phyloP scores from a whole-genome alignment of 2,888 invertebrate species.

The Clusia tigrina region DNA sequence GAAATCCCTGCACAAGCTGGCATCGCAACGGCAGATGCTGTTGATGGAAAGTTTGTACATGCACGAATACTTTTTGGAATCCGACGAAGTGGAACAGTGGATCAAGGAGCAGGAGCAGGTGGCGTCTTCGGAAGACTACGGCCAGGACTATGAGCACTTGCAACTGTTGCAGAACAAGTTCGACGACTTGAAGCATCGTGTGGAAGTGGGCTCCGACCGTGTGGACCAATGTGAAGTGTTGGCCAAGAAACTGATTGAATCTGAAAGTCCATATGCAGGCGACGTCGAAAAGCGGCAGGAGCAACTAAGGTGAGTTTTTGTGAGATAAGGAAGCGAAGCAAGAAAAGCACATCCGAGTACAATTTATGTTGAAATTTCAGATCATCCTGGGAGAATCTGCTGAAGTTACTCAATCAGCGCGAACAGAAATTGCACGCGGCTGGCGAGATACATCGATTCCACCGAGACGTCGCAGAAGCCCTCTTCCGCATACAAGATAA shows the following conservation, averaged over 20 bases:
- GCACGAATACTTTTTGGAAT: constrained; percentile 91
- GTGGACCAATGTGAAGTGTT: constrained; percentile 90
- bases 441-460: constrained; percentile 96
- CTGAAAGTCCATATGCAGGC: constrained; percentile 83
- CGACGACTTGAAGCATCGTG: constrained; percentile 89
- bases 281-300: constrained; percentile 88
- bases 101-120: constrained; percentile 89
- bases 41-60: constrained; percentile 91
- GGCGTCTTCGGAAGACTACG: constrained; percentile 92
- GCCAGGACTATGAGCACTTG: constrained; percentile 92
- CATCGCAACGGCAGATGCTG: constrained; percentile 80
- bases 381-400: constrained; percentile 85
- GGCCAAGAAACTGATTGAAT: constrained; percentile 86
- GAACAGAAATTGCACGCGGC: constrained; percentile 90
- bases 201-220: constrained; percentile 88
- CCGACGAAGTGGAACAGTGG: constrained; percentile 90
- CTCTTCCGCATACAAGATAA: constrained; percentile 90
- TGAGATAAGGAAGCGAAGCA: not conserved
- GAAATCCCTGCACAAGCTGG: constrained; percentile 80
- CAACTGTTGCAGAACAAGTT: constrained; percentile 87
- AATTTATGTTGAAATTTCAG: constrained; percentile 60
- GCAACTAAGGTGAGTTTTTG: constrained; percentile 77
- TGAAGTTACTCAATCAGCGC: constrained; percentile 85
- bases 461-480: constrained; percentile 93
- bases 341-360: not conserved